Evolutionary conservation across 2,113 vertebrate genomes (phyloP).

Genomic region (Puffinus mauretanicus): DNA sequence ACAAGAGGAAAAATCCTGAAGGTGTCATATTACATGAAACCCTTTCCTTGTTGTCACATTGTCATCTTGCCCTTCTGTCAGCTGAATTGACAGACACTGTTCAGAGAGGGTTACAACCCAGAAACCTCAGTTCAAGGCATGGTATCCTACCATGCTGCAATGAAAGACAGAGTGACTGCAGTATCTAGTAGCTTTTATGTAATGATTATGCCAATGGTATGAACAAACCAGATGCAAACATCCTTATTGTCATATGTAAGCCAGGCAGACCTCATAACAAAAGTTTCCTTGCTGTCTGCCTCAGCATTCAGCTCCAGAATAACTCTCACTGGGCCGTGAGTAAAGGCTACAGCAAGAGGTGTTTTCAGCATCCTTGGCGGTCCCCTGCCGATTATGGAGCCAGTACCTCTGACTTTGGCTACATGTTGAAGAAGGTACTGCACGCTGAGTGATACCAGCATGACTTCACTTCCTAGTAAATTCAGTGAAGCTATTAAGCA

Average conservation of each 20-base stretch:
- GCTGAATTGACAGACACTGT: not conserved
- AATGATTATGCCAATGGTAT: not conserved
- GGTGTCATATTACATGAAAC: not conserved
- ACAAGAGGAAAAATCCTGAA: not conserved
- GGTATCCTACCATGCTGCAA: not conserved
- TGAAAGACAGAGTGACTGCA: not conserved
- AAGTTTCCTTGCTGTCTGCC: not conserved
- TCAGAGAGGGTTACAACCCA: not conserved
- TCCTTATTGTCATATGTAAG: rapidly evolving
- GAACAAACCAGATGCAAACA: not conserved
- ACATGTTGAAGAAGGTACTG: not conserved
- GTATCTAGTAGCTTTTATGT: not conserved
- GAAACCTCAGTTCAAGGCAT: not conserved
- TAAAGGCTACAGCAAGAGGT: not conserved
- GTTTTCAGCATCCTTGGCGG: not conserved
- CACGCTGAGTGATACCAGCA: rapidly evolving
- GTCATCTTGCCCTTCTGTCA: not conserved
- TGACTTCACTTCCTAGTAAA: not conserved
- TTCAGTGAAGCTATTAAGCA: not conserved
- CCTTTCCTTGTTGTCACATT: not conserved
- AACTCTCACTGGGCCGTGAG: not conserved
- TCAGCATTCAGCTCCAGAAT: not conserved
- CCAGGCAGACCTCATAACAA: not conserved
- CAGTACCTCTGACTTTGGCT: not conserved
- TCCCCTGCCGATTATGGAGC: not conserved